A percentile compares a stretch with the other conserved stretches of the same genome.
These are phyloP conservation scores for Mormyrus iriodes DNA, from an alignment of 2,113 vertebrate genomes.

Conservation along the genomic window DNA sequence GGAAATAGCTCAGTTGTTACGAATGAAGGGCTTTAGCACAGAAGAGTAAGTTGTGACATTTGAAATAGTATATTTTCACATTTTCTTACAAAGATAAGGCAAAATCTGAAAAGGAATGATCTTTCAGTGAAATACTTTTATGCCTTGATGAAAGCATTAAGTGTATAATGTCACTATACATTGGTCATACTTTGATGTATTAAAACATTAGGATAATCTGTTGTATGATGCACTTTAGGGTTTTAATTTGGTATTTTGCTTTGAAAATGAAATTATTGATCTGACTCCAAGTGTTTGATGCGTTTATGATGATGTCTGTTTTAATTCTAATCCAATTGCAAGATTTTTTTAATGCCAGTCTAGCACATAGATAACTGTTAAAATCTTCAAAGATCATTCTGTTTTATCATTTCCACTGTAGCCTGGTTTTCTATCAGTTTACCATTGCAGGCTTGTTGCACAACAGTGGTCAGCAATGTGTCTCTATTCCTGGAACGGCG, in stretches of 20 bases:
- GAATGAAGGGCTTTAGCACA: conserved; percentile 54
- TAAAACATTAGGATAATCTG: neutral
- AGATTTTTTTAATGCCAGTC: neutral
- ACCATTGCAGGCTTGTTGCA: conserved; percentile 15
- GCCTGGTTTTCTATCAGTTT: conserved; percentile 15
- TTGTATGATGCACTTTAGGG: neutral
- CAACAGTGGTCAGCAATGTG: neutral
- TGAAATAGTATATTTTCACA: conserved; percentile 41
- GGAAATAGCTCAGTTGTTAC: conserved; percentile 59
- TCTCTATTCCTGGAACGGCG: conserved; percentile 20
- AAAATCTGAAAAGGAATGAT: neutral
- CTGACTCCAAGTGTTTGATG: neutral
- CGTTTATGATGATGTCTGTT: neutral
- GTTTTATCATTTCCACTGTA: neutral
- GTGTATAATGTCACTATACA: neutral
- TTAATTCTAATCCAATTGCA: neutral
- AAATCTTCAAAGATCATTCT: neutral
- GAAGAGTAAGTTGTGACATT: conserved; percentile 51
- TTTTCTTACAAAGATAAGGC: conserved; percentile 27
- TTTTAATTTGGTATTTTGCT: conserved; percentile 6
- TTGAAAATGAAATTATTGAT: neutral
- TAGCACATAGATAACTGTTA: neutral
- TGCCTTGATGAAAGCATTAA: neutral
- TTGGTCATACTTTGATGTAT: neutral
- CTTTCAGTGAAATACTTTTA: neutral